Conservation (phyloP, 2,888 invertebrate species). For the Sesia apiformis region DNA sequence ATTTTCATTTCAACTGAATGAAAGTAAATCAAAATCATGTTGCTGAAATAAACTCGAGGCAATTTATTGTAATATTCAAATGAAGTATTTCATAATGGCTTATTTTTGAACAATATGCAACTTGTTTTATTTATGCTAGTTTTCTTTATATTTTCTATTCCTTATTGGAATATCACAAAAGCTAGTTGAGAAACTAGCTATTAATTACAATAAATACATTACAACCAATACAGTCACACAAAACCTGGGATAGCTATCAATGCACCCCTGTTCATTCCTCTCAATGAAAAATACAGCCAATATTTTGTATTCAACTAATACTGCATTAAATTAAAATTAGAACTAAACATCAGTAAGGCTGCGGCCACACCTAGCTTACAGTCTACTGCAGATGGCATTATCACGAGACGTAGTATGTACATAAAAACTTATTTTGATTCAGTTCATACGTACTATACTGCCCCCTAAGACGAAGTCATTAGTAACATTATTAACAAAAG, state of each 20-base stretch:
- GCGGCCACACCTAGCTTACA: too few relatives aligned
- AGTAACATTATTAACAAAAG: too few relatives aligned
- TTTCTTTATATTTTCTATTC: slow-evolving; percentile 23
- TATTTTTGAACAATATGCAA: slow-evolving; percentile 40
- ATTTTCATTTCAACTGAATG: background rate
- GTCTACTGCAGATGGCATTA: too few relatives aligned
- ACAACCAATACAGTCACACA: slow-evolving; percentile 13
- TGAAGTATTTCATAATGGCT: slow-evolving; percentile 38
- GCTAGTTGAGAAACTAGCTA: slow-evolving; percentile 28
- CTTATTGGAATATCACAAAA: slow-evolving; percentile 40
- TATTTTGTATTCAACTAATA: slow-evolving; percentile 3
- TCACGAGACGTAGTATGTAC: too few relatives aligned
- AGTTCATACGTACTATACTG: too few relatives aligned
- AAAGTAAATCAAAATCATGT: background rate
- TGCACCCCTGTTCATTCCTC: background rate
- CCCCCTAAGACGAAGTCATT: too few relatives aligned
- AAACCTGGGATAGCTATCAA: slow-evolving; percentile 4
- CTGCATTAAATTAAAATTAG: background rate
- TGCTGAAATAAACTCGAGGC: slow-evolving; percentile 39
- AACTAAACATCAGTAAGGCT: too few relatives aligned
- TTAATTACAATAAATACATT: slow-evolving; percentile 13
- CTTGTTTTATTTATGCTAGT: slow-evolving; percentile 27
- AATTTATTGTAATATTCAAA: slow-evolving; percentile 51
- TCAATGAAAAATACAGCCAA: slow-evolving; percentile 13
- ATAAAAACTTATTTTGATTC: too few relatives aligned